Percentiles rank a stretch among this genome's conserved stretches.
Conservation (phyloP, 2,113 vertebrate genomes). For the Sciurus niger region DNA sequence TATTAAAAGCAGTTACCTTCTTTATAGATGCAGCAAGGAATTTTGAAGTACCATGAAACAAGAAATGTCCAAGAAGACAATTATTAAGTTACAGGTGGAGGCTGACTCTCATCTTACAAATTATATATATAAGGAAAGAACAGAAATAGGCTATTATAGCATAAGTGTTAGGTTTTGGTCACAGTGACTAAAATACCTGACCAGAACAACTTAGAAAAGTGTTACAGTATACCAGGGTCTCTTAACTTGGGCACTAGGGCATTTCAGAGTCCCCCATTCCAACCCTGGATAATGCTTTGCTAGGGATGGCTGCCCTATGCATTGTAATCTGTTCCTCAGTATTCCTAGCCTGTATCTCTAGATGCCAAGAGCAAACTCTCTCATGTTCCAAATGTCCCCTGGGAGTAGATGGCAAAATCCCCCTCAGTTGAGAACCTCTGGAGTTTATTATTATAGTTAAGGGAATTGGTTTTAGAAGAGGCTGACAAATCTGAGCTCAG, state of each 20-base stretch:
- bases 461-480: background rate
- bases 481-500: background rate
- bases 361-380: background rate
- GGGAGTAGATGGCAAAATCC: background rate
- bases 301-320: background rate
- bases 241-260: background rate
- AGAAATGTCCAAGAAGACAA: slow-evolving; percentile 38
- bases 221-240: background rate
- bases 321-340: background rate
- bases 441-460: background rate
- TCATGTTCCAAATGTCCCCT: background rate
- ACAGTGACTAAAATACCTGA: too few species aligned
- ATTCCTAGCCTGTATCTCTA: background rate
- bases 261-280: background rate
- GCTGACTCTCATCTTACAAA: background rate
- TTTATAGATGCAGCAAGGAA: background rate
- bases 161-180: too few species aligned
- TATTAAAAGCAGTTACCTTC: slow-evolving; percentile 5
- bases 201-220: background rate
- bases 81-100: background rate
- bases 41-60: background rate
- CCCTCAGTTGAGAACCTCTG: background rate
- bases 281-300: background rate
- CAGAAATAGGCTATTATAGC: background rate
- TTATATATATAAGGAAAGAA: background rate